Percentiles rank a stretch among this genome's conserved stretches.
These are phyloP conservation scores for Xylota segnis DNA, from an alignment of 2,888 invertebrate genomes.

Conservation along the genomic window DNA sequence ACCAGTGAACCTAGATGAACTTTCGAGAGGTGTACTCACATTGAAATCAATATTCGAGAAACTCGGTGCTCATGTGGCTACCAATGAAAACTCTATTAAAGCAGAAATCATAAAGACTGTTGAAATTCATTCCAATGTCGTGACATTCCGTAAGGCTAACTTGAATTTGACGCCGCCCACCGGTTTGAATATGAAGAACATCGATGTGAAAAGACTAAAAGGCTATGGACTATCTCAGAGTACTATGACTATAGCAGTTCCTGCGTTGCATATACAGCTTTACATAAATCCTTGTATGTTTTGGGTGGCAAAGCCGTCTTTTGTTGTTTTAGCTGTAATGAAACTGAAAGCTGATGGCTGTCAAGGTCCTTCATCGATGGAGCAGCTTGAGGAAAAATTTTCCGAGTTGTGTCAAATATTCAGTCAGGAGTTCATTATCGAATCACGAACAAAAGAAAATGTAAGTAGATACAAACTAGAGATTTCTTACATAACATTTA, in stretches of 20 bases:
- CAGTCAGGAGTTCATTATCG: slow-evolving; percentile 88
- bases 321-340: slow-evolving; percentile 85
- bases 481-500: not conserved
- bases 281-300: slow-evolving; percentile 91
- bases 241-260: slow-evolving; percentile 89
- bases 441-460: slow-evolving; percentile 85
- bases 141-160: slow-evolving; percentile 80
- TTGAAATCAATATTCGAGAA: slow-evolving; percentile 82
- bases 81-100: slow-evolving; percentile 83
- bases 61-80: slow-evolving; percentile 85
- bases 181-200: slow-evolving; percentile 81
- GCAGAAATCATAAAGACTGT: slow-evolving; percentile 86
- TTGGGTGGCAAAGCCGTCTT: slow-evolving; percentile 88
- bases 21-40: slow-evolving; percentile 79
- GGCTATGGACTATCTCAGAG: slow-evolving; percentile 88
- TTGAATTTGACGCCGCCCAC: slow-evolving; percentile 80
- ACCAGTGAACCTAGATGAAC: slow-evolving; percentile 81
- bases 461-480: slow-evolving; percentile 77
- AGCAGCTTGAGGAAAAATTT: slow-evolving; percentile 39
- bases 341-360: slow-evolving; percentile 79
- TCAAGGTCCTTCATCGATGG: slow-evolving; percentile 1
- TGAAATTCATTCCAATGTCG: slow-evolving; percentile 85
- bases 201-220: slow-evolving; percentile 84
- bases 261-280: slow-evolving; percentile 89
- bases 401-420: slow-evolving; percentile 85